Conservation (phyloP, 2,797 vertebrate species). For the Phylloscopus collybita region DNA sequence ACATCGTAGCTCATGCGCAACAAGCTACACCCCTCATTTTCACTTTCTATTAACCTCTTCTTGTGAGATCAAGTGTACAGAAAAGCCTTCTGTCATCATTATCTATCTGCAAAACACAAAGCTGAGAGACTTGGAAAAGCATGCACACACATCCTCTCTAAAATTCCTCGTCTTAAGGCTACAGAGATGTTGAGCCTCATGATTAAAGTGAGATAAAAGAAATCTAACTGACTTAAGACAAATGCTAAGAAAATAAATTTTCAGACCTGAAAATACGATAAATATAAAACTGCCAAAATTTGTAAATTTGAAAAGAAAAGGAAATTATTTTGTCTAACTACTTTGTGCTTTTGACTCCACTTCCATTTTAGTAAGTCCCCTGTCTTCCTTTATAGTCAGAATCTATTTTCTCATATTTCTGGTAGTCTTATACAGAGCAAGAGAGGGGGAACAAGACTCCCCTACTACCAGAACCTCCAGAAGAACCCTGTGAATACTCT, state of each 20-base stretch:
- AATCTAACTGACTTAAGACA: neutral
- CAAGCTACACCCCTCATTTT: conserved; percentile 55
- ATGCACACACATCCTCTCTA: neutral
- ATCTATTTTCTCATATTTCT: neutral
- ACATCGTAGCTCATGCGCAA: conserved; percentile 26
- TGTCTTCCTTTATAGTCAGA: neutral
- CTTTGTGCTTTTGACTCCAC: neutral
- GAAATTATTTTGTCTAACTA: neutral
- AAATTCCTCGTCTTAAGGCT: neutral
- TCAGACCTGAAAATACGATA: neutral
- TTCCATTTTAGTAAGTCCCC: neutral
- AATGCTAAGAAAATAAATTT: neutral
- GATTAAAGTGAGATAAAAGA: neutral
- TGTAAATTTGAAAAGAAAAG: neutral
- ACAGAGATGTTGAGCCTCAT: neutral
- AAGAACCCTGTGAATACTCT: neutral
- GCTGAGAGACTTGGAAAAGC: neutral
- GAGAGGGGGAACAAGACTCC: neutral
- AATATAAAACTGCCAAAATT: neutral
- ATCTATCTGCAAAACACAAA: neutral
- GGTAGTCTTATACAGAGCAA: neutral
- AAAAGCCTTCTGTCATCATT: conserved; percentile 47
- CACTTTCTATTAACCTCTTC: conserved; percentile 54
- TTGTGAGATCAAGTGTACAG: conserved; percentile 33
- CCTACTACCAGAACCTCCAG: neutral